These are phyloP conservation scores for Drosophila azteca DNA, from an alignment of 1,140 invertebrate genomes.

Conservation along the genomic window DNA sequence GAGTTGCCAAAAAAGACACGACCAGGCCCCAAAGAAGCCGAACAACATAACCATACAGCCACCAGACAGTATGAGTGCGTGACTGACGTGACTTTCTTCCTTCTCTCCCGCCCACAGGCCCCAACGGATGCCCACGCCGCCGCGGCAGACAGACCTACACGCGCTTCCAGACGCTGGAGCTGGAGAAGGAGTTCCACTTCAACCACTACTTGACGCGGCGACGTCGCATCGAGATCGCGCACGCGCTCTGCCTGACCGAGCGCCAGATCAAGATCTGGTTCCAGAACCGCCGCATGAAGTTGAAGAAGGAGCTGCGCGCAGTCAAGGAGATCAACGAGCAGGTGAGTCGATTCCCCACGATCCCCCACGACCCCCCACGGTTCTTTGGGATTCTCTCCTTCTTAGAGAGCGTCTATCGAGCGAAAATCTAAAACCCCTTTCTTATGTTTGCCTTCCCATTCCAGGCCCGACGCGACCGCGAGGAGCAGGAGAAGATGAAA, in stretches of 20 bases:
- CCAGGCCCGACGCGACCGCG: slow-evolving; percentile 90
- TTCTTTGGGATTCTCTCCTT: background rate
- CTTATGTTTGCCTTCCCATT: background rate
- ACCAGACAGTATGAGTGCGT: slow-evolving; percentile 20
- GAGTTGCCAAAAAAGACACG: slow-evolving; percentile 44
- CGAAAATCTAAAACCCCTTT: slow-evolving; percentile 6
- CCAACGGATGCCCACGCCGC: slow-evolving; percentile 96
- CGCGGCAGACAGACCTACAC: slow-evolving; percentile 98
- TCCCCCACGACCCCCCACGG: slow-evolving; percentile 6
- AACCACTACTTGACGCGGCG: slow-evolving; percentile 98
- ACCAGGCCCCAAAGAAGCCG: background rate
- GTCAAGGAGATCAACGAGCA: slow-evolving; percentile 98
- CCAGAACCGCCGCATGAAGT: slow-evolving; percentile 98
- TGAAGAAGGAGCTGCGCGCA: slow-evolving; percentile 97
- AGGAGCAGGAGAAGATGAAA: slow-evolving; percentile 95
- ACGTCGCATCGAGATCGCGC: slow-evolving; percentile 98
- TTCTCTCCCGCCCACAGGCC: slow-evolving; percentile 88
- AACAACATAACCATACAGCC: slow-evolving; percentile 19
- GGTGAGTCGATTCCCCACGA: slow-evolving; percentile 78
- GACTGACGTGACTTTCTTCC: slow-evolving; percentile 61
- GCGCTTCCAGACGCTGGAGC: slow-evolving; percentile 95
- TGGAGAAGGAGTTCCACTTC: slow-evolving; percentile 99
- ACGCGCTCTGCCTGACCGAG: slow-evolving; percentile 97
- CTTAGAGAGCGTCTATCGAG: too few species aligned
- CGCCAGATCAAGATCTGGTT: slow-evolving; percentile 99